Percentiles rank a stretch among this genome's conserved stretches.
Evolutionary conservation across 2,113 vertebrate species (phyloP).

Genomic region (Pseudorectes ferrugineus): DNA sequence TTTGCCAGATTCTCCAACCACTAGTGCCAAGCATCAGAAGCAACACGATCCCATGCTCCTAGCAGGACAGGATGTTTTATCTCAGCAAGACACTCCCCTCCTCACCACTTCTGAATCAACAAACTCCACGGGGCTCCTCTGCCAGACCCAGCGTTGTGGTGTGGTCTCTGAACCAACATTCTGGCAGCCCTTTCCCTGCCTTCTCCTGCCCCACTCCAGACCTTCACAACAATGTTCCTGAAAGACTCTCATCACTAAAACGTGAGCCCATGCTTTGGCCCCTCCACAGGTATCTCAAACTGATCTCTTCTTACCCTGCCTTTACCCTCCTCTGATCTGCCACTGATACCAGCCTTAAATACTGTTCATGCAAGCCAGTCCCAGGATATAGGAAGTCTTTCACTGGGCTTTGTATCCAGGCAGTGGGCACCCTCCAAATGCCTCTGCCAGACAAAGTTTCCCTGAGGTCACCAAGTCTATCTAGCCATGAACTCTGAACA

Average conservation of each 20-base stretch:
- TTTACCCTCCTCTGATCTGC: not conserved
- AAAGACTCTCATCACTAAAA: not conserved
- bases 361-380: not conserved
- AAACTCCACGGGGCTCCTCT: rapidly evolving
- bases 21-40: not conserved
- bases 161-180: not conserved
- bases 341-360: not conserved
- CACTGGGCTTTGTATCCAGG: not conserved
- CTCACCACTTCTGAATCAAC: not conserved
- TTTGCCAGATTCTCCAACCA: not conserved
- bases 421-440: not conserved
- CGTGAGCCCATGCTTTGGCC: not conserved
- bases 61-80: not conserved
- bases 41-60: rapidly evolving
- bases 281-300: not conserved
- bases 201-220: not conserved
- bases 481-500: not conserved
- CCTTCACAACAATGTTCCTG: not conserved
- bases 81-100: not conserved
- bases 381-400: not conserved
- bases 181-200: not conserved
- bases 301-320: not conserved
- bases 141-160: not conserved
- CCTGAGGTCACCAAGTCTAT: not conserved
- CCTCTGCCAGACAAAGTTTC: not conserved